Evolutionary conservation across 2,888 invertebrate genomes (phyloP), one percentile per base, ranked within the genome.

Genomic region (Apantesis nais): DNA sequence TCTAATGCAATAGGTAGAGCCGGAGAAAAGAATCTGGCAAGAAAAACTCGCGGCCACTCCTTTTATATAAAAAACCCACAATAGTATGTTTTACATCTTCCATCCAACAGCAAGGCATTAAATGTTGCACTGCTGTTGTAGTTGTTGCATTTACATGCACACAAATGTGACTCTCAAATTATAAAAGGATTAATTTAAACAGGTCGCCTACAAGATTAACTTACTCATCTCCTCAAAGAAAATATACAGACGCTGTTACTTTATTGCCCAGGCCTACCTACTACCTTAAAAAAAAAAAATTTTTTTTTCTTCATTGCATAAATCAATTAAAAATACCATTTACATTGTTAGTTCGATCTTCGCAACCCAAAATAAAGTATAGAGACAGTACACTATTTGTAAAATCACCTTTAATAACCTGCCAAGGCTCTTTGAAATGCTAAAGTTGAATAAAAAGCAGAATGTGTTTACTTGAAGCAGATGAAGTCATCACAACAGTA

Each of bases 401-500:
- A 74, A 74, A 62, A 58, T 79, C 80, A 82, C 79, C 83, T 85
- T 76, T 78, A 78, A 77, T 73, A 77, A 85, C 79, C 76, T 79
- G 76, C 72, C 86, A 88, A 88, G 87, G 88, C 70, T 83, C 34
- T 68, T 58, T 72, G 68, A 82, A 85, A 89, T 87, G 88, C 64
- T 86, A 88, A 87, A 88, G 89, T 89, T 89, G 83, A 87, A 77
- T 66, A 69, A 66, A 71, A 72, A 62, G 63, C 58, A 67, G 67
- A 75, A 74, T 73, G 70, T 71, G 75, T 83, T 78, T 79, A 81
- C 78, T 79, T 80, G 77, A 66, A 66, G 66, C 68, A 71, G 80
- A 82, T 90, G 90, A 91, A 85, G 83, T 90, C 90, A 90, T 86
- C 84, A 55, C 12, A 22, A 4, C 5, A 58, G 39, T n/a, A 52